Conservation (phyloP, 2,888 invertebrate species). For the Noctua pronuba region DNA sequence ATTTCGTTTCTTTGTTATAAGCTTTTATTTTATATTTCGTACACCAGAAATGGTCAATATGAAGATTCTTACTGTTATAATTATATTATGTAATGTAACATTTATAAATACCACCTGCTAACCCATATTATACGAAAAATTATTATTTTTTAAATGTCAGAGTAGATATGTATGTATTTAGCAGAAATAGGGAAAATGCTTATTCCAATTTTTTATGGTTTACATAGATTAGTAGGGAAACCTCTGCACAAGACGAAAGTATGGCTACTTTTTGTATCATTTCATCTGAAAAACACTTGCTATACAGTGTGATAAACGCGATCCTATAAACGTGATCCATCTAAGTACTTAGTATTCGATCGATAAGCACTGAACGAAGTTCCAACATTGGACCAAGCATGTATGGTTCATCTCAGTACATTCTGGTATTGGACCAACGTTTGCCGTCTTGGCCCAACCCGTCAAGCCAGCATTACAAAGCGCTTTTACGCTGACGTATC, state of each 20-base stretch:
- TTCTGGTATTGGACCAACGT: conserved; percentile 36
- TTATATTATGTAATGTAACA: no score
- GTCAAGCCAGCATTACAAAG: conserved; percentile 68
- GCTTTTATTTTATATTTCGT: no score
- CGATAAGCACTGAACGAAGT: conserved; percentile 29
- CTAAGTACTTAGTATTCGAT: conserved; percentile 39
- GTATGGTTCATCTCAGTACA: neutral
- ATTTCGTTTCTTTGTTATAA: no score
- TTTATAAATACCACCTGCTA: no score
- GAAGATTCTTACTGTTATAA: no score
- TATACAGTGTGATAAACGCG: conserved; percentile 14
- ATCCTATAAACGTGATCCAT: conserved; percentile 18
- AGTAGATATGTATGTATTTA: no score
- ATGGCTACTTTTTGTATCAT: neutral
- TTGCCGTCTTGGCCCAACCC: conserved; percentile 38
- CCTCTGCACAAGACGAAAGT: no score
- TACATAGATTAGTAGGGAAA: neutral
- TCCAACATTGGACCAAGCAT: conserved; percentile 28
- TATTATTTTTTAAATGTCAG: no score
- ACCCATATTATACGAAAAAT: no score
- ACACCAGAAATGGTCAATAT: no score
- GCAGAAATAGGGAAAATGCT: neutral
- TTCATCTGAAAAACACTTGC: neutral
- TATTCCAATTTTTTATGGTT: neutral
- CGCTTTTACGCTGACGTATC: conserved; percentile 82